Conservation (phyloP, 2,797 vertebrate genomes). For the Cynodonichthys magdalenae region DNA sequence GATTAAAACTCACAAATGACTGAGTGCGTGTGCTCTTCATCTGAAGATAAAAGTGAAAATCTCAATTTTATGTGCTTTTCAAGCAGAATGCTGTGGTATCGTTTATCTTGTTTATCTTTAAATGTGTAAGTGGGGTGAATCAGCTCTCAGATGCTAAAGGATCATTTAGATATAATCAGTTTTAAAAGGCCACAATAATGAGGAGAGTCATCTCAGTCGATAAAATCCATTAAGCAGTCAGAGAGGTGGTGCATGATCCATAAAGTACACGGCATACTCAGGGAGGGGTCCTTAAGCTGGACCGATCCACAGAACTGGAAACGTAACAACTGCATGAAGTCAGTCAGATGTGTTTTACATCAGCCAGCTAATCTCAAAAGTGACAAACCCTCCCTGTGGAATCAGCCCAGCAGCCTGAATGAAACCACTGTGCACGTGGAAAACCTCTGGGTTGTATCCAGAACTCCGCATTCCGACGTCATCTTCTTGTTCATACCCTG, state of each 20-base stretch:
- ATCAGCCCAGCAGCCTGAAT: constrained; percentile 55
- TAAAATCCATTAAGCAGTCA: constrained; percentile 6
- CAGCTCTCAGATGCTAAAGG: not conserved
- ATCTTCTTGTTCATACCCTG: constrained; percentile 62
- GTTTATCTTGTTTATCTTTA: not conserved
- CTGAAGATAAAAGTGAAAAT: not conserved
- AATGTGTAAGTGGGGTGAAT: not conserved
- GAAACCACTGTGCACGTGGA: constrained; percentile 68
- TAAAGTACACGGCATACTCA: not conserved
- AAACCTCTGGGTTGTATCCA: constrained; percentile 68
- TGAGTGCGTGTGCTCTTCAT: too few relatives aligned
- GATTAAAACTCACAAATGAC: too few relatives aligned
- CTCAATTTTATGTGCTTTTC: not conserved
- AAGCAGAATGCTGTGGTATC: not conserved
- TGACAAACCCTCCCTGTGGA: constrained; percentile 38
- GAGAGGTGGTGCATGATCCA: constrained; percentile 1
- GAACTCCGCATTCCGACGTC: constrained; percentile 69
- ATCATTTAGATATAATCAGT: not conserved
- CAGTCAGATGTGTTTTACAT: constrained; percentile 51
- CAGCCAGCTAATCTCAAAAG: constrained; percentile 44
- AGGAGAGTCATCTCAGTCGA: not conserved
- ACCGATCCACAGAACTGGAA: constrained; percentile 25
- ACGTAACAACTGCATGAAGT: constrained; percentile 51
- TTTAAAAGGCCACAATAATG: not conserved
- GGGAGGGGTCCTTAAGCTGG: constrained; percentile 12